These are phyloP conservation scores for Miltochrista miniata DNA, from an alignment of 2,888 invertebrate species.

Conservation along the genomic window DNA sequence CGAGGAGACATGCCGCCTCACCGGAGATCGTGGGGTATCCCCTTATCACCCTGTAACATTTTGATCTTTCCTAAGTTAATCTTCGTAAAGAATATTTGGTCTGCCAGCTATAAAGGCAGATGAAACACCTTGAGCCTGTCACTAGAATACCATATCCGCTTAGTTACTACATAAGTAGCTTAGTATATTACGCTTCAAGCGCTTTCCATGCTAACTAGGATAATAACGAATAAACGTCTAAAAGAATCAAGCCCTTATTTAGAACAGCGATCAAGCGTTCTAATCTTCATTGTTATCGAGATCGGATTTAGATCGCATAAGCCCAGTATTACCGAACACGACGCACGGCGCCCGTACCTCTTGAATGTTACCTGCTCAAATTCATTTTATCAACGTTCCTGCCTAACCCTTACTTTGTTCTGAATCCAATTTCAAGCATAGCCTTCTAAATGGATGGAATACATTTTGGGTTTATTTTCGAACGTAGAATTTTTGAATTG, in stretches of 20 bases:
- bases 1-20: too few species aligned
- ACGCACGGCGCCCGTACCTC: constrained; percentile 18
- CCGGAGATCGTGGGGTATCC: too few species aligned
- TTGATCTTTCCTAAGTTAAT: too few species aligned
- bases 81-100: too few species aligned
- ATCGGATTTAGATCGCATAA: constrained; percentile 34
- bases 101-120: too few species aligned
- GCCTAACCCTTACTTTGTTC: constrained; percentile 33
- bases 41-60: too few species aligned
- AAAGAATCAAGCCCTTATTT: constrained; percentile 9
- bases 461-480: too few species aligned
- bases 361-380: constrained; percentile 34
- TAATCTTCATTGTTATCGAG: constrained; percentile 34
- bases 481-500: too few species aligned
- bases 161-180: too few species aligned
- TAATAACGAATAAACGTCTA: constrained; percentile 7
- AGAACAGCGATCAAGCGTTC: constrained; percentile 22
- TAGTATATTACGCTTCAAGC: too few species aligned
- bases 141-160: too few species aligned
- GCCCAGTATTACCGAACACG: constrained; percentile 27
- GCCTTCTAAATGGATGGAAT: constrained; percentile 9
- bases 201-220: constrained; percentile 9
- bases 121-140: too few species aligned
- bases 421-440: constrained; percentile 38
- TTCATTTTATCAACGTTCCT: constrained; percentile 28